Base-by-base conservation (phyloP, 92 coral and sea anemone genomes). In the Parazoanthus swiftii region DNA sequence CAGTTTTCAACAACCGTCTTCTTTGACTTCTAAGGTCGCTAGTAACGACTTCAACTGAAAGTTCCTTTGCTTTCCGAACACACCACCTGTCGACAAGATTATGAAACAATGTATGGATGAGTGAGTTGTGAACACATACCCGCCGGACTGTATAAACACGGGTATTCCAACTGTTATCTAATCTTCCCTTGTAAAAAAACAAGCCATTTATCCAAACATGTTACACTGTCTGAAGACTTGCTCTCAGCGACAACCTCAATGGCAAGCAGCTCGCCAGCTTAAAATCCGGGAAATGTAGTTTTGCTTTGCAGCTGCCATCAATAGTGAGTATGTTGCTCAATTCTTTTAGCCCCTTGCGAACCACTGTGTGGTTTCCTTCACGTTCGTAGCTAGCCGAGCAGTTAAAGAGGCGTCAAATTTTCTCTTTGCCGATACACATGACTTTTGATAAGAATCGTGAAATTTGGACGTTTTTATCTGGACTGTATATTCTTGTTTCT, bases 51-150 rank as follows among this genome's bases (percentile, higher is more conserved):
- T 29, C 33, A 29, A 11, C 51, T 48, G 8, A 48, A 48, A 11
- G 51, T 48, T 11, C 50, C 8, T 44, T 63, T 51, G 33, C 33
- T 7, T 37, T 7, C 36, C 46, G 23, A 15, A 4, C 25, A 10
- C 14, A 1, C 63, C 77, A 83, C 86, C 86, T 38, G 86, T 77
- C 7, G 29, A 23, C 18, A 25, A 25, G 63, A 38, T 5, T 54
- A 58, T 79, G 70, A 50, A 46, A 18, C 63, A 67, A 66, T 70
- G 23, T 67, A 83, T 44, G 86, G 86, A 67, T 83, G 77, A 83
- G 76, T 44, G 42, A 48, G 8, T 26, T 5, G 77, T 83, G 50
- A 68, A 29, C 77, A 71, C 76, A 83, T 70, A 83, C 86, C 86
- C 86, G 86, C 50, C 39, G 77, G 25, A 14, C 65, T 48, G 59